These are phyloP conservation scores for Plagodis dolabraria DNA, from an alignment of 2,888 invertebrate genomes.

Conservation along the genomic window DNA sequence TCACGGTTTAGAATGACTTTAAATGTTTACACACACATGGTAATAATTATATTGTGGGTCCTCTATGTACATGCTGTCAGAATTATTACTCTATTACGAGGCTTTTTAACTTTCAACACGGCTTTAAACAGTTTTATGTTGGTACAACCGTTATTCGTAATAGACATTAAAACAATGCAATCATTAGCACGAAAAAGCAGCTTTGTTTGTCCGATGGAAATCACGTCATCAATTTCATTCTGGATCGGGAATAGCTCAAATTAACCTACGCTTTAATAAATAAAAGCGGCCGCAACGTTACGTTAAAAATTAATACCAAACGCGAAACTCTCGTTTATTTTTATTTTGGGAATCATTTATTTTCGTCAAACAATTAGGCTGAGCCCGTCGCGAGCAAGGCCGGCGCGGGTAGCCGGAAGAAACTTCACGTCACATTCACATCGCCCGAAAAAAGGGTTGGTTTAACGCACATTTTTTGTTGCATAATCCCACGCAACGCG, in stretches of 20 bases:
- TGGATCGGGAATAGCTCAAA: slow-evolving; percentile 39
- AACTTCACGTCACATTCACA: slow-evolving; percentile 72
- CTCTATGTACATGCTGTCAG: slow-evolving; percentile 56
- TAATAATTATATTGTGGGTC: slow-evolving; percentile 65
- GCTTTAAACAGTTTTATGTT: slow-evolving; percentile 30
- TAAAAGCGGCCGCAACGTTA: slow-evolving; percentile 63
- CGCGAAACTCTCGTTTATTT: slow-evolving; percentile 80
- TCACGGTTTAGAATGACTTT: slow-evolving; percentile 64
- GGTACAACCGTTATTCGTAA: slow-evolving; percentile 19
- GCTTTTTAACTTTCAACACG: slow-evolving; percentile 51
- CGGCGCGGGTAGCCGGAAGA: slow-evolving; percentile 66
- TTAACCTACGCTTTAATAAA: slow-evolving; percentile 55
- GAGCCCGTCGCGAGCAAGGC: slow-evolving; percentile 67
- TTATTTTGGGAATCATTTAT: slow-evolving; percentile 82
- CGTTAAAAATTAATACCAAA: slow-evolving; percentile 75
- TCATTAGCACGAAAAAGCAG: slow-evolving; percentile 28
- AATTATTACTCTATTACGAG: slow-evolving; percentile 65
- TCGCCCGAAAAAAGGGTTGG: slow-evolving; percentile 72
- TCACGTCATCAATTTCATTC: slow-evolving; percentile 30
- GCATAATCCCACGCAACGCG: slow-evolving; percentile 69
- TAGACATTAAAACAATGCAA: slow-evolving; percentile 27
- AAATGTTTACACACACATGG: slow-evolving; percentile 73
- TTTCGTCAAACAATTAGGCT: slow-evolving; percentile 82
- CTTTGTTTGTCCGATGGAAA: slow-evolving; percentile 29
- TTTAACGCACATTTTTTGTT: slow-evolving; percentile 73